These are phyloP conservation scores for Eulemur albifrons DNA, from an alignment of 2,797 vertebrate species.

Conservation along the genomic window DNA sequence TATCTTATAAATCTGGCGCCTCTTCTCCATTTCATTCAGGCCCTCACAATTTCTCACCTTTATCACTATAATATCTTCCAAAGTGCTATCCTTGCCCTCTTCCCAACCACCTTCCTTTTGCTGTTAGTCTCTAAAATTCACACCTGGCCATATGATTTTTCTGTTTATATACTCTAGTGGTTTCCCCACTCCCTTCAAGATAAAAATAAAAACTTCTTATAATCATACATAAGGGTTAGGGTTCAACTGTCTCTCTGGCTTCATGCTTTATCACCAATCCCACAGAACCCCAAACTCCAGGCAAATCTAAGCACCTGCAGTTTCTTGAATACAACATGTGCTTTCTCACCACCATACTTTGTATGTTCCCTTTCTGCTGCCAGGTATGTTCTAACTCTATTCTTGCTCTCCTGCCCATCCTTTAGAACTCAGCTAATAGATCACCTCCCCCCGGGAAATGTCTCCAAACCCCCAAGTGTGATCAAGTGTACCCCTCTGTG, in stretches of 20 bases:
- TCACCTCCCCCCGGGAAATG: not conserved
- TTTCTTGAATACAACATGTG: not conserved
- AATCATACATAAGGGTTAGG: not conserved
- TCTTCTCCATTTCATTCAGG: not conserved
- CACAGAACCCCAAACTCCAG: not conserved
- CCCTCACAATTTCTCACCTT: not conserved
- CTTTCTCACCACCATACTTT: not conserved
- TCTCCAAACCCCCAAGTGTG: not conserved
- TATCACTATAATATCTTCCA: not conserved
- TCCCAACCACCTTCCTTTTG: slow-evolving; percentile 1
- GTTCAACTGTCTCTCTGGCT: not conserved
- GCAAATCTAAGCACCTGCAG: not conserved
- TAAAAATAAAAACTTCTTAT: not conserved
- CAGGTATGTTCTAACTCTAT: not conserved
- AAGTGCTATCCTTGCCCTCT: not conserved
- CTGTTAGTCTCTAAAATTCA: not conserved
- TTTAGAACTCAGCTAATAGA: not conserved
- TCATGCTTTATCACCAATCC: not conserved
- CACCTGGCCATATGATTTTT: not conserved
- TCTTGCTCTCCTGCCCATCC: not conserved
- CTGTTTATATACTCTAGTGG: not conserved
- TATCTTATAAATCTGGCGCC: not conserved
- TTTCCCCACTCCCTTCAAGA: not conserved
- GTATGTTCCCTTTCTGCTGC: not conserved
- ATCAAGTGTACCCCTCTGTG: not conserved